Base-by-base conservation (phyloP, 1,140 invertebrate species). In the Drosophila nebulosa region DNA sequence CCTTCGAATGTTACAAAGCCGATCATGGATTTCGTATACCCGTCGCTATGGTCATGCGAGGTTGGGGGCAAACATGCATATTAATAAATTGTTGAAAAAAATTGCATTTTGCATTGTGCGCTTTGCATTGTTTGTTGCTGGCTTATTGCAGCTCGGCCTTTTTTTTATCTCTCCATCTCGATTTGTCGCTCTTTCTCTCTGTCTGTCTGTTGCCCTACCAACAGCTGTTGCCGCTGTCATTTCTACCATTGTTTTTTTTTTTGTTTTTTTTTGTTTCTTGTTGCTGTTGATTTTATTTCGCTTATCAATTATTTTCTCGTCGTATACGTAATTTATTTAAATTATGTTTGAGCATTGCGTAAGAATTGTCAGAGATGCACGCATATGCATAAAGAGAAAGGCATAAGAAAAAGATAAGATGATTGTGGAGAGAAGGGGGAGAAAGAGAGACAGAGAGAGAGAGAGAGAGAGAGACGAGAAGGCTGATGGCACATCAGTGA, bases 241-340 rank as follows among this genome's bases (percentile, higher is more conserved):
- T 62, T 56, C 27, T 66, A 50, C 57, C 27, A 59, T 69, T 56
- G 36, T 57, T 32, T 26, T 36, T 69, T 36, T 21, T 35, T 21
- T 9, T 58, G 16, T 36, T 22, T 30, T 5, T 58, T 9, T 60
- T 39, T 3, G 36, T 22, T 10, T 30, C n/a, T n/a, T n/a, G n/a
- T n/a, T 4, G 10, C 32, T 22, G 32, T 53, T 26, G 36, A 76
- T 72, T 78, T 88, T 69, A 76, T 70, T 66, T 50, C 50, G 83
- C 78, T 81, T 86, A 88, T 86, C 83, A 86, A 88, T 81, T 86
- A 78, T 76, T 72, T 79, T 67, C 64, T 63, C 67, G 65, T 78
- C 78, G 81, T 71, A 78, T 72, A 39, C 22, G 59, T 69, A 75
- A 75, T 72, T 71, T 78, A 72, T 78, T 79, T 69, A 88, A 80